Conservation (phyloP, 2,888 invertebrate genomes). For the Brachyptera putata region DNA sequence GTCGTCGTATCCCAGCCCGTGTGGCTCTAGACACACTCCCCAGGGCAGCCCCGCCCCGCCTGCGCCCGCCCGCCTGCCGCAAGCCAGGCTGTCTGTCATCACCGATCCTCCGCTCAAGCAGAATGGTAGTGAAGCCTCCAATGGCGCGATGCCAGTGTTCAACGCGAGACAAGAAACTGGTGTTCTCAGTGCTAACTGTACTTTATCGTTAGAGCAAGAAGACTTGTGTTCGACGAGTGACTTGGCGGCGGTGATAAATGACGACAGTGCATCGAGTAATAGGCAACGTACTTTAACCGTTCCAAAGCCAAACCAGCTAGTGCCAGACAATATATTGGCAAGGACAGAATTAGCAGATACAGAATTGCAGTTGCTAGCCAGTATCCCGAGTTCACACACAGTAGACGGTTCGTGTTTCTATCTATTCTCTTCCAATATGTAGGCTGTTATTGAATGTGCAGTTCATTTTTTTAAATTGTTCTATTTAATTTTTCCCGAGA, state of each 20-base stretch:
- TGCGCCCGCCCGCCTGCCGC: constrained; percentile 42
- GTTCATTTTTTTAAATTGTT: too few relatives aligned
- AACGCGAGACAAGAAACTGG: not conserved
- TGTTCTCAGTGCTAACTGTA: not conserved
- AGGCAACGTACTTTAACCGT: not conserved
- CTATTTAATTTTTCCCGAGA: too few relatives aligned
- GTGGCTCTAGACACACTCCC: constrained; percentile 49
- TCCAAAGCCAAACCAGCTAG: not conserved
- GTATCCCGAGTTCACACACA: too few relatives aligned
- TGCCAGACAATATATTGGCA: too few relatives aligned
- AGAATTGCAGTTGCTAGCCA: too few relatives aligned
- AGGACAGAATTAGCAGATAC: too few relatives aligned
- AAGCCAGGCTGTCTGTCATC: constrained; percentile 4
- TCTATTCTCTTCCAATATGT: too few relatives aligned
- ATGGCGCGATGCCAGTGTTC: not conserved
- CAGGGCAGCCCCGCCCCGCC: constrained; percentile 50
- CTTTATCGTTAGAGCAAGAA: not conserved
- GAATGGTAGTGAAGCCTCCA: not conserved
- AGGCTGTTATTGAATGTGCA: too few relatives aligned
- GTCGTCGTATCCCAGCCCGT: constrained; percentile 44
- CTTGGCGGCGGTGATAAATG: not conserved
- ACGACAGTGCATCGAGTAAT: not conserved
- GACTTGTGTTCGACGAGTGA: not conserved
- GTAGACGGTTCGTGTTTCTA: too few relatives aligned
- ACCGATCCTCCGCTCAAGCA: constrained; percentile 6